Percentiles rank a stretch among this genome's conserved stretches.
Conservation (phyloP, 1,140 invertebrate genomes). For the Ectropis grisescens region DNA sequence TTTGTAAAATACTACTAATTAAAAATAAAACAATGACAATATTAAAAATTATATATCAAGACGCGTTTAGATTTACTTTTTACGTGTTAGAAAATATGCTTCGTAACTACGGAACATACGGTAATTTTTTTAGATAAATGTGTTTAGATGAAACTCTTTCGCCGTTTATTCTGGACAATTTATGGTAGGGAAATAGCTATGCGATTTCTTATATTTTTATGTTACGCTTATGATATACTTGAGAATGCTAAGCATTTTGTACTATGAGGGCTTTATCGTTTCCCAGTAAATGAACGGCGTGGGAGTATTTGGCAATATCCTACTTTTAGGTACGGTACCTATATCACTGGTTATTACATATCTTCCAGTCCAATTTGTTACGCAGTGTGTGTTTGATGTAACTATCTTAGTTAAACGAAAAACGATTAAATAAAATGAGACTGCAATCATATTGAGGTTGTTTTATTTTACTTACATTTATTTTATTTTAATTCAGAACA, state of each 20-base stretch:
- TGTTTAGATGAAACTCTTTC: conserved; percentile 28
- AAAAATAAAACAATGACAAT: conserved; percentile 63
- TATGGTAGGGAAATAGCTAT: not conserved
- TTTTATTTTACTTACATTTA: conserved; percentile 13
- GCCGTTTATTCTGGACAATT: conserved; percentile 23
- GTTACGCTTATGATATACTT: not conserved
- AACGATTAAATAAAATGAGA: conserved; percentile 59
- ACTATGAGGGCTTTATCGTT: conserved; percentile 1
- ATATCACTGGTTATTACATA: conserved; percentile 47
- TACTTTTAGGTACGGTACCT: conserved; percentile 26
- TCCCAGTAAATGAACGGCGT: too few species aligned
- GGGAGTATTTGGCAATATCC: conserved; percentile 29
- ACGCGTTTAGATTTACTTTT: conserved; percentile 51
- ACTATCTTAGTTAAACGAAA: conserved; percentile 55
- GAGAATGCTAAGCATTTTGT: not conserved
- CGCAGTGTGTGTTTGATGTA: conserved; percentile 62
- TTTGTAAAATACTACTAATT: conserved; percentile 55
- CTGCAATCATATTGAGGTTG: conserved; percentile 44
- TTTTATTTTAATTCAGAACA: too few species aligned
- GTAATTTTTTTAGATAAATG: conserved; percentile 31
- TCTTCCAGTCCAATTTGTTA: conserved; percentile 61
- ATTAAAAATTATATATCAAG: conserved; percentile 55
- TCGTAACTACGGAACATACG: conserved; percentile 40
- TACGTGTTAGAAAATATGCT: conserved; percentile 49
- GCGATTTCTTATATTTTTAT: not conserved